Percentiles rank a stretch among this genome's conserved stretches.
Conservation (phyloP, 2,113 vertebrate species). For the Beaufortia kweichowensis region DNA sequence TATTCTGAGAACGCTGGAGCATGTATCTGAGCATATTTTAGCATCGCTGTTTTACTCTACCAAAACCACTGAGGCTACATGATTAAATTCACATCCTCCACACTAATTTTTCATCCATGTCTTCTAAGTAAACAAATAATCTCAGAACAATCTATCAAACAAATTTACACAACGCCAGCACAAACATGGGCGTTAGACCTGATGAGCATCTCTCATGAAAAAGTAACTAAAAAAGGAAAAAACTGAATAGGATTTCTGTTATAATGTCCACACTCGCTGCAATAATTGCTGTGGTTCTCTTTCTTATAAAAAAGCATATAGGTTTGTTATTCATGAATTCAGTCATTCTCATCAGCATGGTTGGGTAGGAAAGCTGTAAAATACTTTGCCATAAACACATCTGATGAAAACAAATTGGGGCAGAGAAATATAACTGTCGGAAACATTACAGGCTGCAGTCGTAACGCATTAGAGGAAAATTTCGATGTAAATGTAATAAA, state of each 20-base stretch:
- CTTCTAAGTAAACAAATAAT: slow-evolving; percentile 29
- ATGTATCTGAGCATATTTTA: slow-evolving; percentile 47
- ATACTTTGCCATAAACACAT: slow-evolving; percentile 76
- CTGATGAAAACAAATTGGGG: slow-evolving; percentile 79
- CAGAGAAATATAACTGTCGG: slow-evolving; percentile 74
- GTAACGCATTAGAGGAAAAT: slow-evolving; percentile 72
- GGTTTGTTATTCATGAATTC: slow-evolving; percentile 70
- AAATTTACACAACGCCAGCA: slow-evolving; percentile 22
- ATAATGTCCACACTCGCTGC: background rate
- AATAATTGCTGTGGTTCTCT: slow-evolving; percentile 19
- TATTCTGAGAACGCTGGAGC: slow-evolving; percentile 55
- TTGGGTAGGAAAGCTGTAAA: slow-evolving; percentile 75
- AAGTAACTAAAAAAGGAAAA: background rate
- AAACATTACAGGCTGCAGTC: slow-evolving; percentile 74
- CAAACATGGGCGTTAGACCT: slow-evolving; percentile 29
- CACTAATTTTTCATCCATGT: slow-evolving; percentile 30
- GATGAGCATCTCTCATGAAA: background rate
- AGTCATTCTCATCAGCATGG: slow-evolving; percentile 73
- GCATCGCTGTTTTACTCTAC: slow-evolving; percentile 51
- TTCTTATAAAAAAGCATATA: slow-evolving; percentile 42
- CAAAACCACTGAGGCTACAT: slow-evolving; percentile 49
- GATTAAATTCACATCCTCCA: slow-evolving; percentile 46
- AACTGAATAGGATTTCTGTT: background rate
- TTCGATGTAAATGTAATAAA: slow-evolving; percentile 75
- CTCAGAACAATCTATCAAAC: slow-evolving; percentile 30